These are phyloP conservation scores for Mamestra configurata DNA, from an alignment of 1,140 invertebrate species.

Conservation along the genomic window DNA sequence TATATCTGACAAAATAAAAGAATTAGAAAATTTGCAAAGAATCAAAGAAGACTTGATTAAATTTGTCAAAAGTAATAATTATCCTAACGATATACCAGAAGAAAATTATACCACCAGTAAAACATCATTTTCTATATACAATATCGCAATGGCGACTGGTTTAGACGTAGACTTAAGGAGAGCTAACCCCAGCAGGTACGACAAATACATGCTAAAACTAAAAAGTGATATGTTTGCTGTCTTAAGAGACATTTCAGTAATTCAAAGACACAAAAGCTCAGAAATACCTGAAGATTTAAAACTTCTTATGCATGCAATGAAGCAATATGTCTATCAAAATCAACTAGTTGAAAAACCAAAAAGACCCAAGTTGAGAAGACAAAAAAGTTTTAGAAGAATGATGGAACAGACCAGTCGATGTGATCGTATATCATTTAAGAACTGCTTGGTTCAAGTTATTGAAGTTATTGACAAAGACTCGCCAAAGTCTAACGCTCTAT, in stretches of 20 bases:
- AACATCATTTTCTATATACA: conserved; percentile 57
- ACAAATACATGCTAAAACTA: conserved; percentile 66
- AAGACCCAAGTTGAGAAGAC: conserved; percentile 37
- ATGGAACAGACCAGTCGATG: conserved; percentile 13
- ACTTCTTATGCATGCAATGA: conserved; percentile 64
- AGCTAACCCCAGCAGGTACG: conserved; percentile 50
- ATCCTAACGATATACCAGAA: background rate
- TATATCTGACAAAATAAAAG: conserved; percentile 62
- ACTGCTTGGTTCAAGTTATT: conserved; percentile 61
- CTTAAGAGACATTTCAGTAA: conserved; percentile 59
- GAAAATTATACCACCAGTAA: conserved; percentile 31
- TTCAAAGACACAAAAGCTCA: conserved; percentile 56
- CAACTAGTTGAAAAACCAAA: conserved; percentile 38
- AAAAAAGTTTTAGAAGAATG: conserved; percentile 46
- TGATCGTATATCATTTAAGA: conserved; percentile 14
- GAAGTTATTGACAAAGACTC: conserved; percentile 60
- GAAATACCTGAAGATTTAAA: conserved; percentile 61
- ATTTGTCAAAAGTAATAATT: conserved; percentile 36
- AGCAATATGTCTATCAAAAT: conserved; percentile 60
- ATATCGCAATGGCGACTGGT: conserved; percentile 56
- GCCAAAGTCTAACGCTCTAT: conserved; percentile 56
- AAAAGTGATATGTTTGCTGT: conserved; percentile 71
- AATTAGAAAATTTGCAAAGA: conserved; percentile 58
- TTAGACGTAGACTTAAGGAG: conserved; percentile 46
- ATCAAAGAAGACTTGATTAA: conserved; percentile 59